These are phyloP conservation scores for Amphimallon solstitiale DNA, from an alignment of 2,888 invertebrate genomes.

Conservation along the genomic window DNA sequence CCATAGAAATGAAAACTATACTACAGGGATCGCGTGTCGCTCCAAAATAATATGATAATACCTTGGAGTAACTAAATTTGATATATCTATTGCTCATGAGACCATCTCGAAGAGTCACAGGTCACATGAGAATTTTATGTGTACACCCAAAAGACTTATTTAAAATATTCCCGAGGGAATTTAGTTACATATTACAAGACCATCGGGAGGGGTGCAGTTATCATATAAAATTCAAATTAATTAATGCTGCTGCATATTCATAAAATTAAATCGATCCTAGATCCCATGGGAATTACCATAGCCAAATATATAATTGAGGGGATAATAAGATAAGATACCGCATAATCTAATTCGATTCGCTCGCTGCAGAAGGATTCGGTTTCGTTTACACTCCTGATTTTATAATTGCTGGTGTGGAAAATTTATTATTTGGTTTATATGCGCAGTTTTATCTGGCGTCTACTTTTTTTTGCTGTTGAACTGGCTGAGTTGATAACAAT, in stretches of 20 bases:
- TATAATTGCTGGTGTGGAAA: slow-evolving; percentile 14
- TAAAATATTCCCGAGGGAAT: slow-evolving; percentile 61
- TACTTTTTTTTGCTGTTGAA: slow-evolving; percentile 6
- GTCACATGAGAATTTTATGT: slow-evolving; percentile 56
- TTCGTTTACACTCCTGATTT: slow-evolving; percentile 6
- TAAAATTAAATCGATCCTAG: slow-evolving; percentile 54
- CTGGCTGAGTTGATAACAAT: slow-evolving; percentile 41
- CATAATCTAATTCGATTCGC: slow-evolving; percentile 46
- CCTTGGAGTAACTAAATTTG: slow-evolving; percentile 55
- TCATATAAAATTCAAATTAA: slow-evolving; percentile 56
- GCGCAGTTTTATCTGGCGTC: slow-evolving; percentile 6
- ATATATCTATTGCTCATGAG: slow-evolving; percentile 52
- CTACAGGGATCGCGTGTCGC: slow-evolving; percentile 30
- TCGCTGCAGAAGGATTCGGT: slow-evolving; percentile 41
- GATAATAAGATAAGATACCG: slow-evolving; percentile 28
- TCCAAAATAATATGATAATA: slow-evolving; percentile 54
- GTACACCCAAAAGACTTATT: slow-evolving; percentile 61
- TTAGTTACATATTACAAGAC: slow-evolving; percentile 57
- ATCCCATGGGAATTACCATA: slow-evolving; percentile 54
- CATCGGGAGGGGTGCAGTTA: slow-evolving; percentile 45
- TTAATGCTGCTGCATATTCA: slow-evolving; percentile 58
- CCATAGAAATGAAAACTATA: slow-evolving; percentile 33
- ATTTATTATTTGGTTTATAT: slow-evolving; percentile 30
- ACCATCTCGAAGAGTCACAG: slow-evolving; percentile 52
- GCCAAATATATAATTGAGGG: slow-evolving; percentile 16